These are phyloP conservation scores for Drosophila birchii DNA, from an alignment of 2,888 invertebrate species.

Conservation along the genomic window DNA sequence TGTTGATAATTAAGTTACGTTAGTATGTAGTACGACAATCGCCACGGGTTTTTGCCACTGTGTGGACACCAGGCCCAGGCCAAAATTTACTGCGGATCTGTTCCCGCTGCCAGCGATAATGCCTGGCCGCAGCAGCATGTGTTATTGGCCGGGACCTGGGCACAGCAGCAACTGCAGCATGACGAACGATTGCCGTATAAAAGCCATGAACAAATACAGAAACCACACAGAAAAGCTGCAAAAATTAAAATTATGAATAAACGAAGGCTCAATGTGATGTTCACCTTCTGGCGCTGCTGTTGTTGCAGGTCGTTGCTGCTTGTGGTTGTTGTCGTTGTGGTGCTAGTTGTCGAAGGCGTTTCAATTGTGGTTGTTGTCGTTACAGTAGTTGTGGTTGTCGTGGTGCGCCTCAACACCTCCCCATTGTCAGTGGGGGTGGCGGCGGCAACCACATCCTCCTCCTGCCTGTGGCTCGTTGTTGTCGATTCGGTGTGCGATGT, in stretches of 20 bases:
- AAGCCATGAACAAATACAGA: slow-evolving; percentile 85
- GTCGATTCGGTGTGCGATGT: slow-evolving; percentile 45
- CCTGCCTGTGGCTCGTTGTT: slow-evolving; percentile 63
- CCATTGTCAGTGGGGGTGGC: slow-evolving; percentile 45
- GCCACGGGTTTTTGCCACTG: slow-evolving; percentile 36
- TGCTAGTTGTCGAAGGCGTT: slow-evolving; percentile 62
- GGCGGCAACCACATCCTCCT: slow-evolving; percentile 48
- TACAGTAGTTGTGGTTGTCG: slow-evolving; percentile 78
- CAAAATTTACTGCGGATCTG: slow-evolving; percentile 29
- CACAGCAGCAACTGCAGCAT: slow-evolving; percentile 67
- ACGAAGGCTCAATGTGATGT: slow-evolving; percentile 84
- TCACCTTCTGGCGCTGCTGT: slow-evolving; percentile 84
- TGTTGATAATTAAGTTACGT: slow-evolving; percentile 25
- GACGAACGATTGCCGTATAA: slow-evolving; percentile 71
- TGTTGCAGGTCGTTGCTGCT: slow-evolving; percentile 57
- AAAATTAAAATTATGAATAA: slow-evolving; percentile 82
- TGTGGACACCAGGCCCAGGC: slow-evolving; percentile 26
- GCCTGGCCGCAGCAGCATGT: slow-evolving; percentile 46
- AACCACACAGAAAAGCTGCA: slow-evolving; percentile 84
- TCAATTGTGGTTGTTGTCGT: slow-evolving; percentile 78
- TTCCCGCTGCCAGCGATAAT: slow-evolving; percentile 18
- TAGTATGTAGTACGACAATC: slow-evolving; percentile 38
- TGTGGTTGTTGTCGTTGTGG: slow-evolving; percentile 62
- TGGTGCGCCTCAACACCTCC: slow-evolving; percentile 70
- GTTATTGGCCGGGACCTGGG: slow-evolving; percentile 44